Base-by-base conservation (phyloP, 1,140 invertebrate genomes). In the Lepidotrigona ventralis region DNA sequence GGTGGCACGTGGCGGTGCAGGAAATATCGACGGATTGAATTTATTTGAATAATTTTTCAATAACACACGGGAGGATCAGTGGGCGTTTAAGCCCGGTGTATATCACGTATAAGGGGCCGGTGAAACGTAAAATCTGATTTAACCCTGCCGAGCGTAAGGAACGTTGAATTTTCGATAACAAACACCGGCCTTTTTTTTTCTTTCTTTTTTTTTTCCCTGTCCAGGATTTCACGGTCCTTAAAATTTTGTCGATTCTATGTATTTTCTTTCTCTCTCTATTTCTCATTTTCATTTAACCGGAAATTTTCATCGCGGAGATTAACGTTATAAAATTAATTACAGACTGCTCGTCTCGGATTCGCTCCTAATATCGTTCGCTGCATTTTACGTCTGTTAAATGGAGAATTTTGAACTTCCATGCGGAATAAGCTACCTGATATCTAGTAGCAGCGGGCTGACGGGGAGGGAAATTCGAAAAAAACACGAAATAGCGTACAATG, bases 31-130 rank as follows among this genome's bases (percentile, higher is more conserved):
- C 2, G 26, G 15, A 23, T 17, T 2, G 73, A 46, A 54, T 75
- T 60, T 60, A 46, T 75, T 63, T 19, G 33, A 75, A 75, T 75
- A 58, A 75, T 75, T 75, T 75, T 60, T 75, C 33, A 75, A 75
- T 63, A 60, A 39, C 33, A 17, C 73, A 19, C 23, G 14, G 26
- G 26, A 39, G 23, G 15, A 29, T 66, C 60, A 21, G 21, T 53
- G 60, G 17, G 12, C n/a, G 46, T 53, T 64, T 66, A 51, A 53
- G 29, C 46, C n/a, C 21, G 56, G 14, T 29, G 23, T 19, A 19
- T 78, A 53, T 68, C 8, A 15, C 54, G n/a, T 14, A 12, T 19
- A 26, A n/a, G 68, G 23, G 72, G 1, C 46, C 70, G 53, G 21
- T n/a, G 54, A 15, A n/a, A 53, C 79, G 26, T 73, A n/a, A 53